Percentiles rank a stretch among this genome's conserved stretches.
Evolutionary conservation across 64 coral and sea anemone species (phyloP).

Genomic region (Stichodactyla mertensii): DNA sequence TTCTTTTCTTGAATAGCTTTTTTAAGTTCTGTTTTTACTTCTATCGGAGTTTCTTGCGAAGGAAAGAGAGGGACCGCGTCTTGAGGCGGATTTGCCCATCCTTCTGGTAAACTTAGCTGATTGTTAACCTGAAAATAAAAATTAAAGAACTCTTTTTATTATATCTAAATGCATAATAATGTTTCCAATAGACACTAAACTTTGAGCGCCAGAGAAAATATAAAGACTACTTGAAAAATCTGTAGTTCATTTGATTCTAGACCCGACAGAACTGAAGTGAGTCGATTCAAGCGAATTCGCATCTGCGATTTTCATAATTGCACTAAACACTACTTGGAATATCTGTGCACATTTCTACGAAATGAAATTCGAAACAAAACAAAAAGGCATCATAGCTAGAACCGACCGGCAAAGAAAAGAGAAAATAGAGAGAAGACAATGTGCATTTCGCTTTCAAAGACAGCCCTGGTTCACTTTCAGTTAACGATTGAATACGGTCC

Average conservation of each 20-base stretch:
- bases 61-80: not conserved
- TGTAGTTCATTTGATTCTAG: too few species aligned
- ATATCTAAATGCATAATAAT: too few species aligned
- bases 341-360: not conserved
- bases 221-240: too few species aligned
- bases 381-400: not conserved
- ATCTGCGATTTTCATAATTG: too few species aligned
- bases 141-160: too few species aligned
- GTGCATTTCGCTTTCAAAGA: slow-evolving; percentile 8
- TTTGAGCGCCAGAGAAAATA: too few species aligned
- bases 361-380: not conserved
- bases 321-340: too few species aligned
- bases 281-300: too few species aligned
- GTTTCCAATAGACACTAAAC: too few species aligned
- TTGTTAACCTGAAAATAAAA: too few species aligned
- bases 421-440: not conserved
- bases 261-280: too few species aligned
- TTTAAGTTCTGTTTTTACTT: slow-evolving; percentile 13
- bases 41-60: not conserved
- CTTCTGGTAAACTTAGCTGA: not conserved
- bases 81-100: not conserved
- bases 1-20: slow-evolving; percentile 12
- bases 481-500: too few species aligned
- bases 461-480: not conserved
- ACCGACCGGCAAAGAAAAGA: not conserved